Base-by-base conservation (phyloP, 2,888 invertebrate species). In the Nymphalis urticae region DNA sequence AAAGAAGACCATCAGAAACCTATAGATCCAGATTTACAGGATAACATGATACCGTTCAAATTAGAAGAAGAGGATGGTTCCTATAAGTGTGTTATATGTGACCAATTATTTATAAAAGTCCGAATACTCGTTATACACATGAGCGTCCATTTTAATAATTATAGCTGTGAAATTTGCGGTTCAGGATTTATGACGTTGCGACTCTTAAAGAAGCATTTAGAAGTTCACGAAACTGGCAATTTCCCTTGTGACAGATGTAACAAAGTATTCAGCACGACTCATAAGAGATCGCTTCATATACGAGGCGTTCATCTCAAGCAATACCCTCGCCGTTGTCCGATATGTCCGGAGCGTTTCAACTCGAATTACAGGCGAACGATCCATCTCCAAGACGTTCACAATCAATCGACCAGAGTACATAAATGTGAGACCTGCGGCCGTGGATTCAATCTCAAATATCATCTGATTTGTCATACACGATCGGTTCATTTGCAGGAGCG, bases 91-190 rank as follows among this genome's bases (percentile, higher is more conserved):
- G 90, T 89, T 0, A 82, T 92, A 24, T 92, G 92, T 69, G 81
- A 86, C 1, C 81, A 89, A 61, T 82, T 73, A 7, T 92, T 92
- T 60, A 87, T 90, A 42, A 92, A 92, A 85, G 82, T 92, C 0
- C 79, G 92, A 2, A 86, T 88, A 53, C 76, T 92, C 24, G 92
- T 92, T 0, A 91, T 92, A 2, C 92, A 92, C 62, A 92, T 92
- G 92, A 92, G 90, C 69, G 89, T 88, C 0, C 92, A 92, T 68
- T 92, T 92, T 59, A 92, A 87, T 63, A 92, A 92, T 72, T 92
- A 92, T 65, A 92, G 92, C 70, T 92, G 92, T 32, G 92, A 92
- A 66, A 82, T 92, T 8, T 92, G 92, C 56, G 92, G 92, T 0
- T 88, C 92, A 0, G 90, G 87, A 0, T 92, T 92, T 75, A 90